Percentiles rank a stretch among this genome's conserved stretches.
These are phyloP conservation scores for Drosophila neonasuta DNA, from an alignment of 2,888 invertebrate species.

Conservation along the genomic window DNA sequence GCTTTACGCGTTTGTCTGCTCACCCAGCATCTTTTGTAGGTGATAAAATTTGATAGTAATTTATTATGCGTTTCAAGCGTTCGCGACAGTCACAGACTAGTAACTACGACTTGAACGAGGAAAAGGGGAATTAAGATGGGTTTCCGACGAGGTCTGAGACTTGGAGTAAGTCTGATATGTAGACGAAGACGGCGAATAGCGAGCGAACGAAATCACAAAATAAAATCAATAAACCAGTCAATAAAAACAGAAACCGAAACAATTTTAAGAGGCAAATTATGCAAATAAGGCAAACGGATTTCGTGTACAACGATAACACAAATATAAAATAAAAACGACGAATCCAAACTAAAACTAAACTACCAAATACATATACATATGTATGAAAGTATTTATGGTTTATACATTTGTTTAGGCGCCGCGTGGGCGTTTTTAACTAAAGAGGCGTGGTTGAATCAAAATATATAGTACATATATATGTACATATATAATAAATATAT, in stretches of 20 bases:
- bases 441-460: constrained; percentile 40
- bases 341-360: constrained; percentile 18
- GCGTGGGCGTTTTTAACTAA: constrained; percentile 49
- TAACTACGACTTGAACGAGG: not conserved
- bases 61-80: constrained; percentile 53
- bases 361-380: constrained; percentile 6
- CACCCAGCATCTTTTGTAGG: constrained; percentile 57
- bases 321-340: constrained; percentile 15
- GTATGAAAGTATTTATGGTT: too few species aligned
- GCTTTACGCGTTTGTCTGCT: constrained; percentile 63
- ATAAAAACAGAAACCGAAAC: constrained; percentile 69
- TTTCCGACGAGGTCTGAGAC: constrained; percentile 8
- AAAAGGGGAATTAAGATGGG: constrained; percentile 11
- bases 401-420: constrained; percentile 27
- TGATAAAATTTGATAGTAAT: constrained; percentile 71
- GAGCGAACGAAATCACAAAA: constrained; percentile 62
- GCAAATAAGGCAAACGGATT: constrained; percentile 64
- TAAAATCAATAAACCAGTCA: constrained; percentile 76
- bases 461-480: not conserved
- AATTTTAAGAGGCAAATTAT: constrained; percentile 75
- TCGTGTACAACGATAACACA: constrained; percentile 47
- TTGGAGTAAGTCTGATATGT: not conserved
- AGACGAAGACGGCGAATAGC: constrained; percentile 19
- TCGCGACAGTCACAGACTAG: constrained; percentile 19
- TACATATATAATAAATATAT: constrained; percentile 9